phyloP scores from a whole-genome alignment of 2,888 invertebrate genomes.

The Orthosia gracilis region DNA sequence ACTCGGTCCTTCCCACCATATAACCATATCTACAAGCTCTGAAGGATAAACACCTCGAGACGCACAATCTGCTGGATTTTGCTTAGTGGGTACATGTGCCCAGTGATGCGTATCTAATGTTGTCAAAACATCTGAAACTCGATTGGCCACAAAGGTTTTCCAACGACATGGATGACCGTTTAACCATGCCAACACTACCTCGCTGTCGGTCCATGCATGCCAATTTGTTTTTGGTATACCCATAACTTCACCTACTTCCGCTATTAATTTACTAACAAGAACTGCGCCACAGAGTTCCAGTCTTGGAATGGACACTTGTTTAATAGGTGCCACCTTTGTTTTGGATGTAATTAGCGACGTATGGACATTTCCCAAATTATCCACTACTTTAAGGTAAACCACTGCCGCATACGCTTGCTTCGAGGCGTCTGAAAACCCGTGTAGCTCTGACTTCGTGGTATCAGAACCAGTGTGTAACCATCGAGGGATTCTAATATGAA shows the following conservation, averaged over 20 bases:
- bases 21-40: too few relatives aligned
- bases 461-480: neutral
- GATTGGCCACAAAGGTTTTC: neutral
- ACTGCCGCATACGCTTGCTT: constrained; percentile 15
- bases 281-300: constrained; percentile 61
- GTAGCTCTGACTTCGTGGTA: neutral
- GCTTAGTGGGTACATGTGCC: neutral
- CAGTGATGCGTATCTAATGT: neutral
- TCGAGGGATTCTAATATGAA: constrained; percentile 5
- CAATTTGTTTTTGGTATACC: constrained; percentile 9
- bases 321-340: constrained; percentile 27
- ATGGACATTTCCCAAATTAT: constrained; percentile 26
- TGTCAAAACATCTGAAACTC: neutral
- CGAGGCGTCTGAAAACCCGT: constrained; percentile 11
- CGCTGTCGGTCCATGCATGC: too few relatives aligned
- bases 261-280: constrained; percentile 44
- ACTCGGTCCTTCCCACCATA: too few relatives aligned
- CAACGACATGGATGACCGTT: neutral
- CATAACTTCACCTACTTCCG: constrained; percentile 37
- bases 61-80: constrained; percentile 1
- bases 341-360: constrained; percentile 7
- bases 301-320: constrained; percentile 45
- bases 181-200: too few relatives aligned
- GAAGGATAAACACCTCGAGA: neutral
- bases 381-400: constrained; percentile 1